Evolutionary conservation across 2,888 invertebrate species (phyloP).

Genomic region (Eupithecia dodoneata): DNA sequence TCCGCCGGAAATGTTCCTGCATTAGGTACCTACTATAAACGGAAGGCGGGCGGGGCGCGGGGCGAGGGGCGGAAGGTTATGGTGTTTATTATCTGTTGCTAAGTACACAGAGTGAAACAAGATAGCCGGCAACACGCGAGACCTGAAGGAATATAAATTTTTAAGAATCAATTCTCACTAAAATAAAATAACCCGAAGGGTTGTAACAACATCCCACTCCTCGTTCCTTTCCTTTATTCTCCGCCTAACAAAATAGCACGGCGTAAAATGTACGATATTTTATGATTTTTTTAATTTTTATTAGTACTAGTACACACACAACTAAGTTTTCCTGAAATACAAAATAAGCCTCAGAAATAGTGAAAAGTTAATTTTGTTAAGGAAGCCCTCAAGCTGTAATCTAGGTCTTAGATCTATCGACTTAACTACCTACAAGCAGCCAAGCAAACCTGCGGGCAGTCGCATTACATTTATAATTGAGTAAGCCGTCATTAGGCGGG

Average conservation of each 20-base stretch:
- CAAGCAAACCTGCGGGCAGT: not conserved
- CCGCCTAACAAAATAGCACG: not conserved
- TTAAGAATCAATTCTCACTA: not conserved
- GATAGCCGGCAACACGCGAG: constrained; percentile 14
- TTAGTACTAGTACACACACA: not conserved
- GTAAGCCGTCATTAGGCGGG: constrained; percentile 42
- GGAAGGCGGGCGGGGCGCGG: not conserved
- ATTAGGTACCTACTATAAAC: constrained; percentile 37
- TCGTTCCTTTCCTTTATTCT: not conserved
- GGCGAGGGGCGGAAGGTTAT: constrained; percentile 6
- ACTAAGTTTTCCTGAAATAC: not conserved
- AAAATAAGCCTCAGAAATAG: not conserved
- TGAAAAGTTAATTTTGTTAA: not conserved
- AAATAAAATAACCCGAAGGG: constrained; percentile 7
- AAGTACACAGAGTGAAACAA: constrained; percentile 3
- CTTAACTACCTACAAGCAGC: not conserved
- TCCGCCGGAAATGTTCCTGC: constrained; percentile 45
- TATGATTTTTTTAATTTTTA: not conserved
- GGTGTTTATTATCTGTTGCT: constrained; percentile 14
- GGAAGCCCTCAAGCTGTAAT: not conserved
- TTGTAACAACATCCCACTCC: not conserved
- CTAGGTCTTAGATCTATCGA: not conserved
- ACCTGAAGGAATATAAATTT: constrained; percentile 3
- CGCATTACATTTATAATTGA: constrained; percentile 9
- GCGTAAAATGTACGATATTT: not conserved